Base-by-base conservation (phyloP, 2,113 vertebrate genomes). In the Semicossyphus pulcher region DNA sequence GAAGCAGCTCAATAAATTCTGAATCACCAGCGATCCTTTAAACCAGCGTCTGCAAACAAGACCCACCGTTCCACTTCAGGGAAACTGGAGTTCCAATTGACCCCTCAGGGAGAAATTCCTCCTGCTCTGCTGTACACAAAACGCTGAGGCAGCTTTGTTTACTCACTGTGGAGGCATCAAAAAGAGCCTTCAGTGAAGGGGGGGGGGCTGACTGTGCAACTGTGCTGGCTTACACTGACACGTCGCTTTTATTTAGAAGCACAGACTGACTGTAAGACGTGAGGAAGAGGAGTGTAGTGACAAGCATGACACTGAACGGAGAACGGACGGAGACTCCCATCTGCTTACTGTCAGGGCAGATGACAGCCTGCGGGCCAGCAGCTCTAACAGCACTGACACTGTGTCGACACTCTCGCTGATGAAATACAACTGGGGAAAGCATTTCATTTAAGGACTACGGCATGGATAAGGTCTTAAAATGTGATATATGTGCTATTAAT, bases 111-210 rank as follows among this genome's bases (percentile, higher is more conserved):
- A 74, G 25, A 69, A 67, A 83, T 83, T 80, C 72, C 53, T 80
- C 57, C 45, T 8, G 47, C 3, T 26, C 78, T 72, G 72, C 52
- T 65, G 41, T 36, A 67, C 53, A 71, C 72, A 80, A 83, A 85
- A 37, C 8, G 77, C 87, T 89, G 72, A 89, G 76, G 62, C 81
- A 81, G 83, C 79, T 61, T 83, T 88, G 81, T 69, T 87, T 84
- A 78, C 81, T 82, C 59, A 64, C 54, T 72, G 72, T 73, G 58
- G 47, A 84, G 72, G 52, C 72, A 85, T 85, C 58, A 76, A 44
- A 69, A 72, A 47, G 23, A 63, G 54, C 58, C 61, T 47, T 77
- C 31, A 45, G 75, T 58, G 71, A 51, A 37, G 32, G 52, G 25
- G n/a, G 31, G 45, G 37, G 64, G 41, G 60, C 65, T 65, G 76